Evolutionary conservation across 2,888 invertebrate species (phyloP), one percentile per base, ranked within the genome.

Genomic region (Cryptosula pallasiana): DNA sequence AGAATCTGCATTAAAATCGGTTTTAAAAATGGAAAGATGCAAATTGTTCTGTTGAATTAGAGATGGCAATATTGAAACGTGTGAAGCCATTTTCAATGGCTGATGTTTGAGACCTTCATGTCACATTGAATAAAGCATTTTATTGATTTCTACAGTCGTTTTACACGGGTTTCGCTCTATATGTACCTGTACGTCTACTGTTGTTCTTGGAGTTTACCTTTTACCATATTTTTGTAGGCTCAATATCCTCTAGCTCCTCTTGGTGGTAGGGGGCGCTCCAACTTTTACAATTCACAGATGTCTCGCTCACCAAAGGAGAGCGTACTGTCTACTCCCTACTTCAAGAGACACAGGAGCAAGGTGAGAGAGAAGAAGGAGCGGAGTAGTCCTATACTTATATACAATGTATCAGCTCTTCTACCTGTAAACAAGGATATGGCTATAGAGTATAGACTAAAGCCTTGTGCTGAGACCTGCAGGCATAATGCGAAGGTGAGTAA

Each of bases 361-460:
- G 27, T 25, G 63, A 57, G n/a, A 23, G 57, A 57, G 25, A 45
- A 45, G 45, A 63, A 63, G 32, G 63, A 81, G 73, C 81, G 81
- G 72, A 90, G 91, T 1, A 88, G 85, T 27, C 80, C 90, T 55
- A 83, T 86, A 23, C 78, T 81, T 55, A 77, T 86, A 35, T 94
- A 93, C 80, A 91, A 91, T 75, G 90, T 90, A 0, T 88, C 89
- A 20, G 87, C 88, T 57, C 87, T 96, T 72, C 90, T 95, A 80
- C 91, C 92, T 58, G 88, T 95, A 1, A 91, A 89, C 80, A 90
- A 90, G 75, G 89, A 90, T 73, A 88, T 96, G 72, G 95, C 94
- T 0, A 91, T 92, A 79, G 90, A 91, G 81, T 95, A 95, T 82
- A 88, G 27, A 32, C 20, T 63, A 63, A 34, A 20, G 13, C 63